phyloP scores from a whole-genome alignment of 2,888 invertebrate species.

The Synergus itoensis region DNA sequence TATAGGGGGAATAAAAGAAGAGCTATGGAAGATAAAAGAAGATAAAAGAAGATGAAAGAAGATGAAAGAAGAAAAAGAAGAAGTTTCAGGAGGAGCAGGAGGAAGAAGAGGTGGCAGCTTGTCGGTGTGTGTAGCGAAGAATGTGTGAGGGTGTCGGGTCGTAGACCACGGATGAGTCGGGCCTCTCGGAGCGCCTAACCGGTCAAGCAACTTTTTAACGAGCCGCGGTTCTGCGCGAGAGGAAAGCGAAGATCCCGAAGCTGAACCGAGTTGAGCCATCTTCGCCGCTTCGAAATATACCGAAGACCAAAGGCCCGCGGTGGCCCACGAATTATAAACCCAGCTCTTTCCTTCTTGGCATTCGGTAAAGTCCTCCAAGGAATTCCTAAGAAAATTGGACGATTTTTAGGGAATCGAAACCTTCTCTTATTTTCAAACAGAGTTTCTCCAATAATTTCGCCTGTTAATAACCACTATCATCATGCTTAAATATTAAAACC shows the following conservation, averaged over 20 bases:
- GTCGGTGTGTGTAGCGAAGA: conserved; percentile 64
- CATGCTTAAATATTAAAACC: background rate
- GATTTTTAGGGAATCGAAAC: conserved; percentile 22
- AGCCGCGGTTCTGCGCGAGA: conserved; percentile 66
- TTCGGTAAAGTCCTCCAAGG: conserved; percentile 43
- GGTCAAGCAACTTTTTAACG: conserved; percentile 78
- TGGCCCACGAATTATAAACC: conserved; percentile 40
- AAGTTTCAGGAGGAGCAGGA: conserved; percentile 14
- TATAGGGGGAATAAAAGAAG: background rate
- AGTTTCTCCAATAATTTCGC: background rate
- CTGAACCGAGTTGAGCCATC: conserved; percentile 62
- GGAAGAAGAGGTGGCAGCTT: conserved; percentile 57
- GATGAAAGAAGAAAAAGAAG: conserved; percentile 35
- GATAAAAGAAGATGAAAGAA: conserved; percentile 30
- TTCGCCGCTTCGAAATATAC: conserved; percentile 63
- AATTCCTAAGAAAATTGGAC: conserved; percentile 40
- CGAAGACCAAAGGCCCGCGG: conserved; percentile 52
- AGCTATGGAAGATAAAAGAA: conserved; percentile 17
- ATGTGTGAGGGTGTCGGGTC: conserved; percentile 73
- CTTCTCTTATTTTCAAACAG: background rate
- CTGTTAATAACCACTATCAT: background rate
- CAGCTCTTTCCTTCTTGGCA: conserved; percentile 22
- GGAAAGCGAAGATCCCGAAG: conserved; percentile 58
- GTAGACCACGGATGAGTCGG: conserved; percentile 72
- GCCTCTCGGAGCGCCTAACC: conserved; percentile 70